Percentiles rank a stretch among this genome's conserved stretches.
Evolutionary conservation across 2,888 invertebrate species (phyloP).

Genomic region (Dorcus hopei): DNA sequence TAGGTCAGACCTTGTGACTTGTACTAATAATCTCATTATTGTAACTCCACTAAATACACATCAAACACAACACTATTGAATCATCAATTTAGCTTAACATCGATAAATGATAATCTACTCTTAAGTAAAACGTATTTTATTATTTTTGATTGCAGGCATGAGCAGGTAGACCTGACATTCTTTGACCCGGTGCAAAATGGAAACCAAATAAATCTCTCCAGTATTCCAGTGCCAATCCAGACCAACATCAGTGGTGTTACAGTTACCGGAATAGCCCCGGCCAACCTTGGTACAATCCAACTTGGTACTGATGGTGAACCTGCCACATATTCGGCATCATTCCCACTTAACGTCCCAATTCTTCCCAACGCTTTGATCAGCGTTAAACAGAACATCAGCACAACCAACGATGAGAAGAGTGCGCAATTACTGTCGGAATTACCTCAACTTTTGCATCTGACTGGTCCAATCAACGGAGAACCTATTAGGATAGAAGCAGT

Average conservation of each 20-base stretch:
- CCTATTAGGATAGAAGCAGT: slow-evolving; percentile 5
- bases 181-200: slow-evolving; percentile 53
- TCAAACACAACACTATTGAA: too few species aligned
- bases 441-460: slow-evolving; percentile 5
- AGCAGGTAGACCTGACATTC: slow-evolving; percentile 55
- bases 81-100: too few species aligned
- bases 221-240: slow-evolving; percentile 55
- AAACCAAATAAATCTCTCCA: slow-evolving; percentile 52
- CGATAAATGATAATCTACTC: too few species aligned
- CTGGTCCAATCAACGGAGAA: slow-evolving; percentile 6
- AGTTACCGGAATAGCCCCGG: slow-evolving; percentile 53
- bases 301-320: slow-evolving; percentile 29
- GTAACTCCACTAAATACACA: too few species aligned
- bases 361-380: slow-evolving; percentile 40
- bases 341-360: slow-evolving; percentile 24
- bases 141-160: slow-evolving; percentile 43
- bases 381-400: slow-evolving; percentile 41
- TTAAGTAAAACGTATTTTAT: neutral
- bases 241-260: slow-evolving; percentile 55
- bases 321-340: slow-evolving; percentile 22
- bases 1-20: too few species aligned
- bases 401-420: slow-evolving; percentile 33
- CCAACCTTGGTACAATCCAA: slow-evolving; percentile 45
- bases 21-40: too few species aligned
- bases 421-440: slow-evolving; percentile 29